A percentile compares a stretch with the other conserved stretches of the same genome.
phyloP scores from a whole-genome alignment of 2,113 vertebrate genomes.

The Silurus glanis region DNA sequence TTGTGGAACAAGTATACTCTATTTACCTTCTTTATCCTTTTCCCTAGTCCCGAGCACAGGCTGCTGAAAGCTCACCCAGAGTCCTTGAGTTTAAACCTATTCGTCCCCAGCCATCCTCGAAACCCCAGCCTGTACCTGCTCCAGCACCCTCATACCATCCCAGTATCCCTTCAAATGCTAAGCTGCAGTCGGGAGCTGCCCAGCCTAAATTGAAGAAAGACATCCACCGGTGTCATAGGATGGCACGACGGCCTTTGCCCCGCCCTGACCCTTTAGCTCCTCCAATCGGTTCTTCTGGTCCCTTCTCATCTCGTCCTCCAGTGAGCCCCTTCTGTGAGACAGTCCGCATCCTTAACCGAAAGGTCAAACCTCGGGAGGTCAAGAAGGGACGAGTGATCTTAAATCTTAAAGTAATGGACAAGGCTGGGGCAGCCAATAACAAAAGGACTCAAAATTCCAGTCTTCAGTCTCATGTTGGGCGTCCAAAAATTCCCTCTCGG shows the following conservation, averaged over 20 bases:
- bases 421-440: conserved; percentile 65
- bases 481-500: conserved; percentile 88
- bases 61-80: conserved; percentile 74
- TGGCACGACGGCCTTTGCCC: conserved; percentile 91
- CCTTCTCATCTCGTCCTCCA: conserved; percentile 79
- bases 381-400: conserved; percentile 94
- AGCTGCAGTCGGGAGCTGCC: conserved; percentile 87
- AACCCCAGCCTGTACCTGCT: conserved; percentile 49
- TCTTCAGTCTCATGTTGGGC: conserved; percentile 65
- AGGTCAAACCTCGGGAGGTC: conserved; percentile 92
- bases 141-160: conserved; percentile 60
- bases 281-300: conserved; percentile 55
- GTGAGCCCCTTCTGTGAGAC: conserved; percentile 94
- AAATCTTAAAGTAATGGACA: conserved; percentile 95
- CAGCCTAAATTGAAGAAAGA: conserved; percentile 97
- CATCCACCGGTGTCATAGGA: conserved; percentile 94
- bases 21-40: not conserved
- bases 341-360: conserved; percentile 94
- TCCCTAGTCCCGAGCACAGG: conserved; percentile 49
- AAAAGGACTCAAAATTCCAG: conserved; percentile 48
- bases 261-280: conserved; percentile 79
- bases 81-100: conserved; percentile 83
- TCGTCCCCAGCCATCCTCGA: conserved; percentile 65
- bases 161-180: conserved; percentile 76
- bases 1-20: not conserved